A percentile compares a stretch with the other conserved stretches of the same genome.
phyloP scores from a whole-genome alignment of 2,113 vertebrate species.

The Gadus chalcogrammus region DNA sequence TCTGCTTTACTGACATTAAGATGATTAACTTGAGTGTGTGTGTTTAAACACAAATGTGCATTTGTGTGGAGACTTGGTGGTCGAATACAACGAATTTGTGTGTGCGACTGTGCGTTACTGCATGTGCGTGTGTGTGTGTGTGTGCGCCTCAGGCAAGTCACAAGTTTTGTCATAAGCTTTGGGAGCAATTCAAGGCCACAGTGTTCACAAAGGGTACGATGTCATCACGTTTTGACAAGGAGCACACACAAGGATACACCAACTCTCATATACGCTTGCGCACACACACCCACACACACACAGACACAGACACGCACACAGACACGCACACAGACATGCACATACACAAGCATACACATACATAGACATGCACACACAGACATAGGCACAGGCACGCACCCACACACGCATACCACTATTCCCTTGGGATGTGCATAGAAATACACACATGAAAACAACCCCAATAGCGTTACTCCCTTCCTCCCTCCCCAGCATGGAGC shows the following conservation, averaged over 20 bases:
- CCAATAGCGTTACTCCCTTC: conserved; percentile 23
- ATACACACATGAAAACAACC: conserved; percentile 20
- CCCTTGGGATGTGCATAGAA: conserved; percentile 5
- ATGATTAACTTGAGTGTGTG: conserved; percentile 48
- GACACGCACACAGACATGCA: background rate
- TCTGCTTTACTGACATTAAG: conserved; percentile 52
- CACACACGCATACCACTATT: conserved; percentile 8
- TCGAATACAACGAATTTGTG: conserved; percentile 1
- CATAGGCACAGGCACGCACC: background rate
- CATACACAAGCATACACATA: background rate
- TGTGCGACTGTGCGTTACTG: background rate
- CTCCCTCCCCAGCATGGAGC: conserved; percentile 34
- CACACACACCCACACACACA: background rate
- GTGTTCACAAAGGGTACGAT: background rate
- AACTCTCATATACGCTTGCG: background rate
- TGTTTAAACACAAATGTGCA: conserved; percentile 18
- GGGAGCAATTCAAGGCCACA: conserved; percentile 20
- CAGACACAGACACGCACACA: background rate
- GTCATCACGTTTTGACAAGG: background rate
- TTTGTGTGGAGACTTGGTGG: conserved; percentile 12
- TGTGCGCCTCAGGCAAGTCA: background rate
- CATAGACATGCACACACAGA: background rate
- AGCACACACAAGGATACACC: background rate
- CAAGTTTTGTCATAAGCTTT: conserved; percentile 28
- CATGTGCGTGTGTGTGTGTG: conserved; percentile 5